These are phyloP conservation scores for Sinohyriopsis cumingii DNA, from an alignment of 2,888 invertebrate species.

Conservation along the genomic window DNA sequence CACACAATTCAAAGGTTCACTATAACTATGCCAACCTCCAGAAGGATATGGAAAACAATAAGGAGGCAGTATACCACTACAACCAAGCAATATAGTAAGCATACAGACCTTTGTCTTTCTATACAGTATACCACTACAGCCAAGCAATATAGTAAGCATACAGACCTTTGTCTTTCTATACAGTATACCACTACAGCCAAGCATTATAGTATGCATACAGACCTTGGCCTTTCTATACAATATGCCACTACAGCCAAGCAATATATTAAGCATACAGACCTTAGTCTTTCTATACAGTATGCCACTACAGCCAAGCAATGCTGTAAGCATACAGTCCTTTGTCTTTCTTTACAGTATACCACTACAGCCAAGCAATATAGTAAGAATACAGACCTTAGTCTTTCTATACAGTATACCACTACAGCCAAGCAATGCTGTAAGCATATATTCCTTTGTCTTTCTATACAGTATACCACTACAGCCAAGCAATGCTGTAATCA, in stretches of 20 bases:
- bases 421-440: slow-evolving; percentile 84
- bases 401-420: slow-evolving; percentile 79
- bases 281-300: not conserved
- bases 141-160: too few species aligned
- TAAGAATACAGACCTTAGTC: too few species aligned
- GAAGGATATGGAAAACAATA: slow-evolving; percentile 82
- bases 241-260: slow-evolving; percentile 85
- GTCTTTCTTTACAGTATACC: too few species aligned
- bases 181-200: too few species aligned
- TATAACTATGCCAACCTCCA: slow-evolving; percentile 92
- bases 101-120: not conserved
- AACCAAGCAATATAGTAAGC: slow-evolving; percentile 83
- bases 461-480: too few species aligned
- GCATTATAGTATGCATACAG: too few species aligned
- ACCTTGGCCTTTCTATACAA: slow-evolving; percentile 68
- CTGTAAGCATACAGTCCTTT: too few species aligned
- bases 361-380: too few species aligned
- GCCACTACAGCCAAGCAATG: too few species aligned
- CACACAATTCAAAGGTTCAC: slow-evolving; percentile 91
- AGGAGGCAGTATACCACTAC: slow-evolving; percentile 85
- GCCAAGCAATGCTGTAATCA: too few species aligned
- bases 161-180: too few species aligned
- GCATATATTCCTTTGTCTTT: slow-evolving; percentile 5
- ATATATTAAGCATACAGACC: slow-evolving; percentile 76
- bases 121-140: too few species aligned